Evolutionary conservation across 2,113 vertebrate species (phyloP).

Genomic region (Chelonoidis abingdonii): DNA sequence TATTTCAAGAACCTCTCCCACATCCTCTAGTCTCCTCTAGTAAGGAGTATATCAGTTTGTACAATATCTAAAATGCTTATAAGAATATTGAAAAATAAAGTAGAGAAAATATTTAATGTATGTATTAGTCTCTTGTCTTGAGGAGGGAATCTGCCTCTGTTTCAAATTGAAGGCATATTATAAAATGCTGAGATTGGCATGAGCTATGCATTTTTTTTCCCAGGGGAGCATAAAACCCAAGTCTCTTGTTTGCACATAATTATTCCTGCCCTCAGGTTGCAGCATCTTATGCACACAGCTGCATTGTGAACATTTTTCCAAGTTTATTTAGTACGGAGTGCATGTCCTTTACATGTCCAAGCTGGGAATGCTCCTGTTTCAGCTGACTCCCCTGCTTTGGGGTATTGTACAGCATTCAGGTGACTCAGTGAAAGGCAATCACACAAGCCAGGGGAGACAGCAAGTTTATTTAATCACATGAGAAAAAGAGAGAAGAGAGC

Average conservation of each 20-base stretch:
- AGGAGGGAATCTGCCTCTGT: slow-evolving; percentile 17
- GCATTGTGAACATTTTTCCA: slow-evolving; percentile 65
- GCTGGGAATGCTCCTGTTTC: slow-evolving; percentile 66
- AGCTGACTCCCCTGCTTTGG: slow-evolving; percentile 70
- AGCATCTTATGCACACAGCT: slow-evolving; percentile 27
- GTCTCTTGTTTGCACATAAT: slow-evolving; percentile 62
- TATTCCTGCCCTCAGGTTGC: slow-evolving; percentile 67
- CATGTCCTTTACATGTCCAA: slow-evolving; percentile 71
- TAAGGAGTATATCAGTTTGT: background rate
- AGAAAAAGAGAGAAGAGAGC: slow-evolving; percentile 56
- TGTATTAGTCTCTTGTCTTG: background rate
- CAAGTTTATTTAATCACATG: slow-evolving; percentile 61
- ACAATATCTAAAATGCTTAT: background rate
- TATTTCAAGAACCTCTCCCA: slow-evolving; percentile 39
- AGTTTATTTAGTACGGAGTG: slow-evolving; percentile 70
- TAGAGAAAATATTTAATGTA: slow-evolving; percentile 18
- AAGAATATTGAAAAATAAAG: slow-evolving; percentile 46
- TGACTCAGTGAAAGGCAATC: slow-evolving; percentile 68
- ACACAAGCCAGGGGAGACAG: slow-evolving; percentile 52
- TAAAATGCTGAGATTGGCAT: slow-evolving; percentile 20
- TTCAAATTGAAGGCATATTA: slow-evolving; percentile 17
- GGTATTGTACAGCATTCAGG: slow-evolving; percentile 47
- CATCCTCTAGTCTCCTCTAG: background rate
- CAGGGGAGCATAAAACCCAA: slow-evolving; percentile 62
- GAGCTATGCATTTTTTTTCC: slow-evolving; percentile 51